Evolutionary conservation across 2,888 invertebrate genomes (phyloP).

Genomic region (Netelia inedita): DNA sequence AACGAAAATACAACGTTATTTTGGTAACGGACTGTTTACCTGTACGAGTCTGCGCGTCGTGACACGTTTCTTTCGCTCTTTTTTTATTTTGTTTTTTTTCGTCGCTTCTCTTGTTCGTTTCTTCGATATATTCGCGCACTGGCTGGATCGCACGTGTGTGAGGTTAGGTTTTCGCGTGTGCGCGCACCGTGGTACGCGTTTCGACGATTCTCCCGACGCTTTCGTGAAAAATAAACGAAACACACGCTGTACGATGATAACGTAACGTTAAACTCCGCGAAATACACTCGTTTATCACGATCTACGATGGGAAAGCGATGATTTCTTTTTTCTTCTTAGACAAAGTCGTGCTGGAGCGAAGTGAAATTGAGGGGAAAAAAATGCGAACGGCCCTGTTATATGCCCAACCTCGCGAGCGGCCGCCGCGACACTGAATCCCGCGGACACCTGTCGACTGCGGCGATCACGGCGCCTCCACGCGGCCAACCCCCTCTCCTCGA

Average conservation of each 20-base stretch:
- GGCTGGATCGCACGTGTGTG: constrained; percentile 64
- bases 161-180: constrained; percentile 44
- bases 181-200: constrained; percentile 28
- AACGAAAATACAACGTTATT: constrained; percentile 42
- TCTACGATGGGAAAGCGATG: neutral
- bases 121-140: too few species aligned
- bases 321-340: neutral
- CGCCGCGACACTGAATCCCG: constrained; percentile 84
- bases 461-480: constrained; percentile 80
- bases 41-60: constrained; percentile 63
- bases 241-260: constrained; percentile 9
- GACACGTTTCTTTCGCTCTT: constrained; percentile 2
- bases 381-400: constrained; percentile 71
- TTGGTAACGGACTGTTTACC: constrained; percentile 52
- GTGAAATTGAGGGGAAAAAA: constrained; percentile 68
- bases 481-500: constrained; percentile 72
- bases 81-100: constrained; percentile 38
- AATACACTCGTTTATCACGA: constrained; percentile 5
- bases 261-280: neutral
- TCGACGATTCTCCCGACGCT: neutral
- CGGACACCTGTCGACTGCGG: constrained; percentile 84
- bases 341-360: constrained; percentile 6
- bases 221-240: constrained; percentile 1
- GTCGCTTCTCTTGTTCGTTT: constrained; percentile 23
- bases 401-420: constrained; percentile 84